These are phyloP conservation scores for Argentina silus DNA, from an alignment of 2,797 vertebrate species.

Conservation along the genomic window DNA sequence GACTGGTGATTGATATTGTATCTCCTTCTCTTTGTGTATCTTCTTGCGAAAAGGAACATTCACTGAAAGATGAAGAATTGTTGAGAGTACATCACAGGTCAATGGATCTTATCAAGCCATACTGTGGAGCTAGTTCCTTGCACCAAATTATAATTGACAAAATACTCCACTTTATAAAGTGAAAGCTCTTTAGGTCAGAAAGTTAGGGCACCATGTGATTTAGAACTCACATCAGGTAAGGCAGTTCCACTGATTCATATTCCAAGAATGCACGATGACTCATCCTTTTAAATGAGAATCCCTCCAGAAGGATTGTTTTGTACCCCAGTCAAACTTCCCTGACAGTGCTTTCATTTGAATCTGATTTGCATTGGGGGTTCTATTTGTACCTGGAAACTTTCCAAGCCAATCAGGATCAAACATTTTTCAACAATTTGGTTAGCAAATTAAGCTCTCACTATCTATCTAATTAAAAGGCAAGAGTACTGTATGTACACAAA, in stretches of 20 bases:
- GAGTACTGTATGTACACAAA: slow-evolving; percentile 11
- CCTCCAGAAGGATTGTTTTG: slow-evolving; percentile 23
- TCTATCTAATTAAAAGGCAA: slow-evolving; percentile 60
- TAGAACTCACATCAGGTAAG: slow-evolving; percentile 12
- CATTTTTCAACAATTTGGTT: slow-evolving; percentile 28
- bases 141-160: neutral
- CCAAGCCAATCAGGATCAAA: slow-evolving; percentile 42
- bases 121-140: too few relatives aligned
- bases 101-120: too few relatives aligned
- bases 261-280: slow-evolving; percentile 16
- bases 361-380: slow-evolving; percentile 2
- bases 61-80: too few relatives aligned
- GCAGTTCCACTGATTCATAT: slow-evolving; percentile 27
- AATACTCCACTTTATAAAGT: neutral
- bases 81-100: too few relatives aligned
- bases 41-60: too few relatives aligned
- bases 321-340: slow-evolving; percentile 20
- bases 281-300: slow-evolving; percentile 27
- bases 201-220: neutral
- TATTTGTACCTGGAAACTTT: slow-evolving; percentile 25
- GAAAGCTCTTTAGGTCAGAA: neutral
- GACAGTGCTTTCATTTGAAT: slow-evolving; percentile 15
- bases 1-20: too few relatives aligned
- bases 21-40: too few relatives aligned
- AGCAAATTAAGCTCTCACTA: slow-evolving; percentile 35